Percentiles rank a stretch among this genome's conserved stretches.
Conservation (phyloP, 2,888 invertebrate species). For the Pegoplata infirma region DNA sequence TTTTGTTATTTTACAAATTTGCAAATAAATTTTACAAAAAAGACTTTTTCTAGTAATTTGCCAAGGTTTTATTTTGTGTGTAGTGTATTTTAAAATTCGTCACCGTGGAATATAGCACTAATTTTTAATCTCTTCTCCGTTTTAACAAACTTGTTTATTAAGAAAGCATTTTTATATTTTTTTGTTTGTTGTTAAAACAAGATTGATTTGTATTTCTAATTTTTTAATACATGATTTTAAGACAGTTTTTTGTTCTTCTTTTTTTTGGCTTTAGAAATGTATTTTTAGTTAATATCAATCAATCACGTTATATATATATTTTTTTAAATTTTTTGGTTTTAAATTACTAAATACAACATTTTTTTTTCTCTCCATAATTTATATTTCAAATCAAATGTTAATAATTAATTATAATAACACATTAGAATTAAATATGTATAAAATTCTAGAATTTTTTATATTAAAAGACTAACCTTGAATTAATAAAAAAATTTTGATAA, state of each 20-base stretch:
- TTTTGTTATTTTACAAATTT: too few species aligned
- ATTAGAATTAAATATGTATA: constrained; percentile 25
- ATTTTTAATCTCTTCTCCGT: neutral
- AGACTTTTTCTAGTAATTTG: too few species aligned
- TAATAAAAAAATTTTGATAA: neutral
- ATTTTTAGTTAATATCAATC: constrained; percentile 21
- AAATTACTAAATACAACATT: neutral
- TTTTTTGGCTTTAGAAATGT: too few species aligned
- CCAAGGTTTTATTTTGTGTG: too few species aligned
- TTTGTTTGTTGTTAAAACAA: too few species aligned
- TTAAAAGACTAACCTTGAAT: constrained; percentile 35
- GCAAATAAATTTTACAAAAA: too few species aligned
- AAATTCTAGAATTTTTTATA: constrained; percentile 12
- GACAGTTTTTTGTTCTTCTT: neutral
- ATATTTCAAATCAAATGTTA: constrained; percentile 13
- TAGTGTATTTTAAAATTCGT: too few species aligned
- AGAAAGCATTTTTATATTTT: neutral
- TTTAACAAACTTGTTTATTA: neutral
- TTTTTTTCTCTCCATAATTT: constrained; percentile 15
- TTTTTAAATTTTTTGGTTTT: neutral
- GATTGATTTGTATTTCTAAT: neutral
- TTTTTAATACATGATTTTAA: neutral
- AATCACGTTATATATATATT: too few species aligned
- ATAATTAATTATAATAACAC: constrained; percentile 49
- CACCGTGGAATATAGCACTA: too few species aligned